Conservation (phyloP, 2,888 invertebrate genomes). For the Amitus sp. region DNA sequence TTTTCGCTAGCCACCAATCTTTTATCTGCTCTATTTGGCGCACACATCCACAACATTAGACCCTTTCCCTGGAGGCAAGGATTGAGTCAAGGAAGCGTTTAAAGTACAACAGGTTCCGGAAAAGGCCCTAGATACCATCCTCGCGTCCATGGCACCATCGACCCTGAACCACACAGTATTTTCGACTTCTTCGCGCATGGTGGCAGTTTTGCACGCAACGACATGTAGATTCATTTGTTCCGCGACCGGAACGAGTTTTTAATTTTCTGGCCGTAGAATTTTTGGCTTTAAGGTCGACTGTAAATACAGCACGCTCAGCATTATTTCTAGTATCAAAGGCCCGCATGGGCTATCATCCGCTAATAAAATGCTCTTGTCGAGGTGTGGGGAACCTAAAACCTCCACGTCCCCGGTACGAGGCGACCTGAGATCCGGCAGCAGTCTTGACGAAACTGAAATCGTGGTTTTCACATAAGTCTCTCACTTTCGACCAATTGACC, state of each 20-base stretch:
- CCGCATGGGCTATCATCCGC: neutral
- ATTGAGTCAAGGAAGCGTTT: slow-evolving; percentile 7
- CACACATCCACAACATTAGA: slow-evolving; percentile 6
- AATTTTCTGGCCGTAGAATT: slow-evolving; percentile 24
- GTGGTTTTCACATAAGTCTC: slow-evolving; percentile 8
- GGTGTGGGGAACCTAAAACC: slow-evolving; percentile 38
- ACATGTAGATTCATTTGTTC: slow-evolving; percentile 10
- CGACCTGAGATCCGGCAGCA: slow-evolving; percentile 42
- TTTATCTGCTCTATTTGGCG: slow-evolving; percentile 20
- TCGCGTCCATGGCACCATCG: slow-evolving; percentile 29
- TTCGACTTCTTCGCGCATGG: slow-evolving; percentile 21
- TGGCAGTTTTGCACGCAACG: slow-evolving; percentile 21
- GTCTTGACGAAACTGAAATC: slow-evolving; percentile 36
- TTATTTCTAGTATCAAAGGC: neutral
- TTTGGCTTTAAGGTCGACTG: slow-evolving; percentile 7
- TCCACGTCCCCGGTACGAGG: slow-evolving; percentile 34
- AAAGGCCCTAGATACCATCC: slow-evolving; percentile 16
- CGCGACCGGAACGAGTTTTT: neutral
- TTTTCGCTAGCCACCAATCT: slow-evolving; percentile 29
- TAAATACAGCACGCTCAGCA: neutral
- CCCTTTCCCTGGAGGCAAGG: slow-evolving; percentile 11
- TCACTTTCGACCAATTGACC: slow-evolving; percentile 16
- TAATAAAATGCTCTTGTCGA: slow-evolving; percentile 33
- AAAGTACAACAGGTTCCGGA: slow-evolving; percentile 4
- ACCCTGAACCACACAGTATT: slow-evolving; percentile 37